Evolutionary conservation across 2,113 vertebrate species (phyloP).

Genomic region (Pseudopodoces humilis): DNA sequence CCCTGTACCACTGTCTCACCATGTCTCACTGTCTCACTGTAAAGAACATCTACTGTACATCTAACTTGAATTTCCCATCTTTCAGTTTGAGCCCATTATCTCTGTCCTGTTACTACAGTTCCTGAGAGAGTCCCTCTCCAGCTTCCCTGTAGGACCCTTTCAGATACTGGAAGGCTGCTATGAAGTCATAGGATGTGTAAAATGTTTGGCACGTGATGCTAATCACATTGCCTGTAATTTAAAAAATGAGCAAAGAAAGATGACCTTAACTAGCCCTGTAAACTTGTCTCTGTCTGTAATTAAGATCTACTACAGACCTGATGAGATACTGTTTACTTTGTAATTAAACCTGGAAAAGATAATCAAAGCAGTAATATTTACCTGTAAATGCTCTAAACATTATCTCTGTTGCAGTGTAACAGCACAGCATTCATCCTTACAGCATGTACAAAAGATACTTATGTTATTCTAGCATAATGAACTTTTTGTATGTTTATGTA

Average conservation of each 20-base stretch:
- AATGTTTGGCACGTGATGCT: neutral
- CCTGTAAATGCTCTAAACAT: neutral
- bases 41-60: neutral
- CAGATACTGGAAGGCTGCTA: neutral
- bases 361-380: neutral
- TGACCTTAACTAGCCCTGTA: neutral
- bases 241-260: neutral
- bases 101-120: neutral
- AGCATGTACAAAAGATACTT: neutral
- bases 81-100: neutral
- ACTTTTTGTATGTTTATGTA: neutral
- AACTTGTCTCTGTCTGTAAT: neutral
- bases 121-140: neutral
- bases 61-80: neutral
- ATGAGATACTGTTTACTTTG: neutral
- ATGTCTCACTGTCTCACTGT: neutral
- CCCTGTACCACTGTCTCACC: neutral
- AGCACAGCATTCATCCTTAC: neutral
- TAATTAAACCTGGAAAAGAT: neutral
- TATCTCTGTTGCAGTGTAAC: neutral
- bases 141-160: neutral
- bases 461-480: neutral
- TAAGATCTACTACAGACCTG: neutral
- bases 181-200: neutral
- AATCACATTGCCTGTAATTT: neutral